phyloP scores from a whole-genome alignment of 1,140 invertebrate species.

The Drosophila lowei region DNA sequence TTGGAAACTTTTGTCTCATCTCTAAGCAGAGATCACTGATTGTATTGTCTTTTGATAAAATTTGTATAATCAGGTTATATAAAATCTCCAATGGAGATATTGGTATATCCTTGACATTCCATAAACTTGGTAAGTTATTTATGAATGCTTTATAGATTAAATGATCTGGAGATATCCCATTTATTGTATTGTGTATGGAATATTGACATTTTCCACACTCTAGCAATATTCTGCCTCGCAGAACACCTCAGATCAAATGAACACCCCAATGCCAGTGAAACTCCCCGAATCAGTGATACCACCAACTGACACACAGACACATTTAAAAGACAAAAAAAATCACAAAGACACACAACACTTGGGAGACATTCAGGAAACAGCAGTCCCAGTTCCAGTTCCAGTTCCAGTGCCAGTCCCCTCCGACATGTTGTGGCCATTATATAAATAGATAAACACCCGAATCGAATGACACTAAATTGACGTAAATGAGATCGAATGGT shows the following conservation, averaged over 20 bases:
- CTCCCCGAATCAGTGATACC: background rate
- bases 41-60: no score
- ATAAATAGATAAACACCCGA: constrained; percentile 68
- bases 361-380: constrained; percentile 1
- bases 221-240: no score
- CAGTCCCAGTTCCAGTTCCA: background rate
- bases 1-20: no score
- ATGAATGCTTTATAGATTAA: no score
- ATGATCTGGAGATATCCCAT: background rate
- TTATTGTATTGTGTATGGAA: no score
- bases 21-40: no score
- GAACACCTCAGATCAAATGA: no score
- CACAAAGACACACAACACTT: background rate
- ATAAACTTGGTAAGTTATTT: no score
- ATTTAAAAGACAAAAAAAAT: constrained; percentile 1
- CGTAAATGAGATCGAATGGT: constrained; percentile 73
- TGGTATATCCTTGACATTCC: no score
- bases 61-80: no score
- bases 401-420: background rate
- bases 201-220: no score
- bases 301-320: constrained; percentile 9
- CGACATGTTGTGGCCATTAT: constrained; percentile 26
- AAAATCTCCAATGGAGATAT: no score
- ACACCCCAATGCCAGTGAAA: background rate
- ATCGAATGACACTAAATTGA: constrained; percentile 71